Evolutionary conservation across 2,113 vertebrate species (phyloP), one percentile per base, ranked within the genome.

Genomic region (Tetrax tetrax): DNA sequence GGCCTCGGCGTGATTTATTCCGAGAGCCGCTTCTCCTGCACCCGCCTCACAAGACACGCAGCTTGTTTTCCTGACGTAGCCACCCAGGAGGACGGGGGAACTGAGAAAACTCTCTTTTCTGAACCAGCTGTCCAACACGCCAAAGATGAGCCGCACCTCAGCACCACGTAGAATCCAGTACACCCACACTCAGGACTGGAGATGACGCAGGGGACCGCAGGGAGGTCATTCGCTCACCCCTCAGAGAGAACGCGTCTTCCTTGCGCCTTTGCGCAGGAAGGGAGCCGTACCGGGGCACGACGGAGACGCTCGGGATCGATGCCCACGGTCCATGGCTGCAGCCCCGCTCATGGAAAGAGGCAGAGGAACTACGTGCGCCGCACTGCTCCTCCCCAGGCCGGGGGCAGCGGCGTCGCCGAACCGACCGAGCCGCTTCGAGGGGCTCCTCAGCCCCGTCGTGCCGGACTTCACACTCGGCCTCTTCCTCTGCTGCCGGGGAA

Each of bases 381-480:
- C 4, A 0, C 28, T 22, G 2, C 41, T 2, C 1, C 16, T 20
- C 20, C 45, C 47, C n/a, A 4, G 41, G 2, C 7, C 7, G 31
- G 69, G 79, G 79, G 17, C 57, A 25, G 17, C 0, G 2, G 59
- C 10, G 0, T 5, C 0, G 0, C 72, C 38, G 48, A 0, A 14
- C 1, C 4, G 1, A 33, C 38, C 1, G 1, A 54, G 88, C 77
- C 12, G 56, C 65, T 65, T 12, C 63, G 2, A 68, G 7, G 2
- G 8, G 41, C 41, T 41, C 7, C 70, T 6, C 54, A 4, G 33
- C 2, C 33, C 57, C 2, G 1, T 15, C 12, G 25, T 1, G 10
- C 50, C 12, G 0, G 0, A 0, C 7, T 38, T 9, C 94, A 64
- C 35, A 0, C 48, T 47, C 13, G 4, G 80, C 87, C 35, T 27